A percentile compares a stretch with the other conserved stretches of the same genome.
Conservation (phyloP, 1,140 invertebrate genomes). For the Pectinophora gossypiella region DNA sequence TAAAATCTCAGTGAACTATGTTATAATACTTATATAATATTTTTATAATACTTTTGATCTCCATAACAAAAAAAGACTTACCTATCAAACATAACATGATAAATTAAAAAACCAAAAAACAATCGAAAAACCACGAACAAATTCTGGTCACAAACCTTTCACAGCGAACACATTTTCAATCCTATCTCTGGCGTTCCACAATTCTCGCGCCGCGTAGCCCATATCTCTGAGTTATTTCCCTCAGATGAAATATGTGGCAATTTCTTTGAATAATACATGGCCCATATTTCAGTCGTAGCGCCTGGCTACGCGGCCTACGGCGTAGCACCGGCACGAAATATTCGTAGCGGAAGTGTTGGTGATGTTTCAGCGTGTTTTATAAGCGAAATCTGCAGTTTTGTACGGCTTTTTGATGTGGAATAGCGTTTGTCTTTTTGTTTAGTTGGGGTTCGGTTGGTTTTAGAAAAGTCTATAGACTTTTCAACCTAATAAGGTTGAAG, state of each 20-base stretch:
- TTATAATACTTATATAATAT: too few relatives aligned
- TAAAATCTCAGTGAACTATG: too few relatives aligned
- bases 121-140: too few relatives aligned
- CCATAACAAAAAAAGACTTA: too few relatives aligned
- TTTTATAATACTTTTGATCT: too few relatives aligned
- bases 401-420: neutral
- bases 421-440: too few relatives aligned
- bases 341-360: slow-evolving; percentile 23
- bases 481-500: too few relatives aligned
- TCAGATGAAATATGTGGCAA: slow-evolving; percentile 75
- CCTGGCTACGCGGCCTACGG: slow-evolving; percentile 29
- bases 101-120: too few relatives aligned
- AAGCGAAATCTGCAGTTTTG: neutral
- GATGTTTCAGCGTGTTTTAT: slow-evolving; percentile 24
- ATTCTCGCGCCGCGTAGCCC: slow-evolving; percentile 28
- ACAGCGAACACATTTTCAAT: neutral
- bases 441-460: too few relatives aligned
- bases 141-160: too few relatives aligned
- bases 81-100: too few relatives aligned
- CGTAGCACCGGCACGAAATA: slow-evolving; percentile 34
- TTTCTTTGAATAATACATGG: slow-evolving; percentile 76
- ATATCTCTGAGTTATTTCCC: slow-evolving; percentile 70
- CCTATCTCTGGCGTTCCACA: neutral
- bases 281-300: slow-evolving; percentile 58
- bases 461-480: too few relatives aligned